Base-by-base conservation (phyloP, 1,140 invertebrate species). In the Bombus difficillimus region DNA sequence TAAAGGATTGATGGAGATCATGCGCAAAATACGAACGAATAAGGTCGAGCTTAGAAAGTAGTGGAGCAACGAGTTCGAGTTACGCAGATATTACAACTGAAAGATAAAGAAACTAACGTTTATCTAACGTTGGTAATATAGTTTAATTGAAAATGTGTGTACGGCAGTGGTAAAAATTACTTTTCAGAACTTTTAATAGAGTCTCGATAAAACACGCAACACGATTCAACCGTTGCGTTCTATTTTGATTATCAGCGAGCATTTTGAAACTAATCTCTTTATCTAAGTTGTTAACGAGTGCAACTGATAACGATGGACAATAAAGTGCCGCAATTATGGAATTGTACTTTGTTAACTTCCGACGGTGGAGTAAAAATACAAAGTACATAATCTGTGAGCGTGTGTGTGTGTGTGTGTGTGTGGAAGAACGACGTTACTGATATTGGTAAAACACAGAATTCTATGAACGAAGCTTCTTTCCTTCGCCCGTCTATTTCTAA, bases 281-380 rank as follows among this genome's bases (percentile, higher is more conserved):
- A 85, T 85, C 81, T 83, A 12, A 6, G 43, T 25, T 39, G 43
- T 83, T 77, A 80, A 62, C 83, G 79, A 80, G 66, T 80, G 83
- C 83, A 85, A 62, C 68, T 85, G 83, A 85, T 85, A 85, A 85
- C 66, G 43, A 39, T 43, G 53, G n/a, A 78, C 76, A 85, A 85
- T 80, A 85, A 85, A 85, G 32, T 47, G 41, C 68, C 37, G 32
- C 76, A 71, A 59, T 59, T 84, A 77, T 22, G 83, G 66, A 71
- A 72, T 79, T 85, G 47, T 15, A 13, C 75, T 62, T 71, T 80
- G 34, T 62, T 39, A 80, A 62, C n/a, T n/a, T 43, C 75, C 66
- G 47, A 79, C 66, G 18, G 53, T 41, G 18, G 53, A 72, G 64
- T 72, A 80, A 79, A 80, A 71, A 72, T 72, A 43, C 37, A 34